Conservation (phyloP, 2,797 vertebrate species). For the Uromys caudimaculatus region DNA sequence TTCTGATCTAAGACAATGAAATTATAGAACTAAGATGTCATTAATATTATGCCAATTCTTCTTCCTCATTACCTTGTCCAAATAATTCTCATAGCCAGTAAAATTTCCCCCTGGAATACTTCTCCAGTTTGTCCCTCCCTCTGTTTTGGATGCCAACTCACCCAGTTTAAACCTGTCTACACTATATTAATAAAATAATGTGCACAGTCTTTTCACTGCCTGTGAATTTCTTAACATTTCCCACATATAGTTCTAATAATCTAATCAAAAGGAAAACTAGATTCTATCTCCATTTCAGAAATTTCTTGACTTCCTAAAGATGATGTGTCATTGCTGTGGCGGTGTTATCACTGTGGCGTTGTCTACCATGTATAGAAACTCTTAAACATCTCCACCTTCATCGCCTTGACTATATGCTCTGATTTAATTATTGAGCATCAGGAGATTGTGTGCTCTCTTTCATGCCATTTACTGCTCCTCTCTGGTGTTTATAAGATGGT, state of each 20-base stretch:
- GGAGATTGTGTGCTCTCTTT: neutral
- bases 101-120: neutral
- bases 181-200: neutral
- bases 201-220: neutral
- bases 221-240: neutral
- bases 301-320: neutral
- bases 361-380: neutral
- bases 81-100: neutral
- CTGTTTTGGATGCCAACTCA: neutral
- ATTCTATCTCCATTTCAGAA: neutral
- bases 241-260: neutral
- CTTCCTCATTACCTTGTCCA: neutral
- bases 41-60: neutral
- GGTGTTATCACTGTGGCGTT: neutral
- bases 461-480: neutral
- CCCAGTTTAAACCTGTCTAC: neutral
- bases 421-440: neutral
- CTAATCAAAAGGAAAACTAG: slow-evolving; percentile 11
- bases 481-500: neutral
- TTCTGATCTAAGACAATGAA: neutral
- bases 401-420: neutral
- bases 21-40: neutral
- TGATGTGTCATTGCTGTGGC: neutral
- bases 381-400: neutral
- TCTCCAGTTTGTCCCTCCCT: neutral